phyloP scores from a whole-genome alignment of 2,113 vertebrate genomes.

The Melanerpes formicivorus region DNA sequence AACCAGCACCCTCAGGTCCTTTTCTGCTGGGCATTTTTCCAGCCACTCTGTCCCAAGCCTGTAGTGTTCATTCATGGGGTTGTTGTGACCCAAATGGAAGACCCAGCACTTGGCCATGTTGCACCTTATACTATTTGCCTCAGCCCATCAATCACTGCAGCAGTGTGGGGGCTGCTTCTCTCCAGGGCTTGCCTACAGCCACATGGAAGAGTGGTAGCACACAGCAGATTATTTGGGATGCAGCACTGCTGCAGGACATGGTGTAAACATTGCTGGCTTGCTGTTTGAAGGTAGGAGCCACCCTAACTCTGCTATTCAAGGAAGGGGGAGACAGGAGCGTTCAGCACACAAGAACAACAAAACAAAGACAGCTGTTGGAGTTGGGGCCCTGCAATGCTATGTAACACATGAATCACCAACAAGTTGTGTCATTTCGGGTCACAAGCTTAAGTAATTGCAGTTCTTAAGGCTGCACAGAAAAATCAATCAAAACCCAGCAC shows the following conservation, averaged over 20 bases:
- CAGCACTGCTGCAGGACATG: not conserved
- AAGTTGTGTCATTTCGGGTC: not conserved
- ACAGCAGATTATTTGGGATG: not conserved
- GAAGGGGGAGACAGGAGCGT: not conserved
- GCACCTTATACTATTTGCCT: too few relatives aligned
- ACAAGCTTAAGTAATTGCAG: not conserved
- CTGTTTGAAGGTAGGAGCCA: not conserved
- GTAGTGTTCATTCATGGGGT: too few relatives aligned
- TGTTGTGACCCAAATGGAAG: too few relatives aligned
- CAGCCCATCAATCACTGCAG: not conserved
- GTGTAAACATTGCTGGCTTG: not conserved
- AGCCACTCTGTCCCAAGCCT: too few relatives aligned
- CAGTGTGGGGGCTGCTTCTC: not conserved
- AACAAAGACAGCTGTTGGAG: not conserved
- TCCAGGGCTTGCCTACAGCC: not conserved
- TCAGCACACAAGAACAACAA: too few relatives aligned
- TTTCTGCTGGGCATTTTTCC: too few relatives aligned
- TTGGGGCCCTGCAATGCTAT: fast-evolving
- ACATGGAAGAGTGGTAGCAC: not conserved
- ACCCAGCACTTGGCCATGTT: too few relatives aligned
- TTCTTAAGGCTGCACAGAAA: not conserved
- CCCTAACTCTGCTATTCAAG: not conserved
- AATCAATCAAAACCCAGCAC: not conserved
- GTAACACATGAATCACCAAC: not conserved
- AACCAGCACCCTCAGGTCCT: too few relatives aligned